These are phyloP conservation scores for Drosophila sp. DNA, from an alignment of 1,140 invertebrate genomes.

Conservation along the genomic window DNA sequence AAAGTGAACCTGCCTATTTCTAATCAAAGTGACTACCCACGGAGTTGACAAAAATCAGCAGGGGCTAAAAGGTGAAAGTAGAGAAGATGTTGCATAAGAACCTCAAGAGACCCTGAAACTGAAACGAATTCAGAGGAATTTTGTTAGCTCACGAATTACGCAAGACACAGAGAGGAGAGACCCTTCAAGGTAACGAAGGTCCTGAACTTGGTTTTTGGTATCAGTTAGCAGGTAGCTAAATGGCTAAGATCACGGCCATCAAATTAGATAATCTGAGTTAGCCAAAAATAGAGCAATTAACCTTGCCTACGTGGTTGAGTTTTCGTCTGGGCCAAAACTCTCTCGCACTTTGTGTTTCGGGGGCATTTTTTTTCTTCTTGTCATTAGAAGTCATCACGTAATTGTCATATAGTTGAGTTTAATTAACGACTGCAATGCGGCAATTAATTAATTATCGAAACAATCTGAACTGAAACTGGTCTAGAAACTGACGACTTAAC, in stretches of 20 bases:
- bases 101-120: neutral
- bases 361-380: slow-evolving; percentile 19
- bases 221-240: slow-evolving; percentile 37
- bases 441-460: slow-evolving; percentile 62
- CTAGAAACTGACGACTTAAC: neutral
- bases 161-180: neutral
- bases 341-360: neutral
- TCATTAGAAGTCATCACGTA: slow-evolving; percentile 60
- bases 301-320: slow-evolving; percentile 68
- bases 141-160: slow-evolving; percentile 1
- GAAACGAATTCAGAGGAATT: slow-evolving; percentile 26
- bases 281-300: slow-evolving; percentile 74
- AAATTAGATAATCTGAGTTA: slow-evolving; percentile 32
- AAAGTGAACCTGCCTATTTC: slow-evolving; percentile 19
- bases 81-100: slow-evolving; percentile 18
- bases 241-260: slow-evolving; percentile 26
- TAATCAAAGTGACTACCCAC: slow-evolving; percentile 27
- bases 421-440: slow-evolving; percentile 41
- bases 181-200: neutral
- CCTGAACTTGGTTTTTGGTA: slow-evolving; percentile 10
- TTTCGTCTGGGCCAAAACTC: slow-evolving; percentile 62
- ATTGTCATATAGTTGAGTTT: slow-evolving; percentile 35
- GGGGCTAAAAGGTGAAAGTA: slow-evolving; percentile 51
- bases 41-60: slow-evolving; percentile 28
- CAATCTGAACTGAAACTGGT: slow-evolving; percentile 33